Evolutionary conservation across 2,113 vertebrate genomes (phyloP).

Genomic region (human (Homo sapiens)): DNA sequence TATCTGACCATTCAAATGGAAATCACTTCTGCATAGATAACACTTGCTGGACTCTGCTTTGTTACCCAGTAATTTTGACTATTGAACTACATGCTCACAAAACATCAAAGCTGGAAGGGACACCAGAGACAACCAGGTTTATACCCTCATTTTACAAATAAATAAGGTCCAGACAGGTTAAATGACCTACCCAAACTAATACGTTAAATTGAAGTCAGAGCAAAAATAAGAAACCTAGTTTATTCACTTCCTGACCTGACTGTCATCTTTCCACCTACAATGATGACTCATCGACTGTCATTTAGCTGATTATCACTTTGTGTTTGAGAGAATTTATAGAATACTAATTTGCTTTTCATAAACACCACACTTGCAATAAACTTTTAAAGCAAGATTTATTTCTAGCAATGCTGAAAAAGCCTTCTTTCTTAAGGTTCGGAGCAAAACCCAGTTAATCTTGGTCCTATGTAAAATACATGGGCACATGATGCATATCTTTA

Average conservation of each 20-base stretch:
- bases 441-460: not conserved
- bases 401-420: conserved; percentile 3
- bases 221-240: not conserved
- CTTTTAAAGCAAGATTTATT: conserved; percentile 36
- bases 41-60: not conserved
- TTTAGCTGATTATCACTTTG: not conserved
- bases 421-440: conserved; percentile 23
- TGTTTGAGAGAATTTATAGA: not conserved
- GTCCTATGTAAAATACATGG: not conserved
- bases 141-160: not conserved
- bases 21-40: not conserved
- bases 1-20: not conserved
- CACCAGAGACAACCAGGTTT: not conserved
- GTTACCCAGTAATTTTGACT: not conserved
- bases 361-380: not conserved
- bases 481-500: not conserved
- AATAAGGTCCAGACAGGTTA: not conserved
- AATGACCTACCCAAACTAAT: not conserved
- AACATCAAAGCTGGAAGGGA: not conserved
- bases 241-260: not conserved
- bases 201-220: not conserved
- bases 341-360: conserved; percentile 34
- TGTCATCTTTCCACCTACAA: not conserved
- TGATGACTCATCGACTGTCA: not conserved
- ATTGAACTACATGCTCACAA: not conserved